A percentile compares a stretch with the other conserved stretches of the same genome.
phyloP scores from a whole-genome alignment of 2,113 vertebrate genomes.

The Hippocampus guttulatus region DNA sequence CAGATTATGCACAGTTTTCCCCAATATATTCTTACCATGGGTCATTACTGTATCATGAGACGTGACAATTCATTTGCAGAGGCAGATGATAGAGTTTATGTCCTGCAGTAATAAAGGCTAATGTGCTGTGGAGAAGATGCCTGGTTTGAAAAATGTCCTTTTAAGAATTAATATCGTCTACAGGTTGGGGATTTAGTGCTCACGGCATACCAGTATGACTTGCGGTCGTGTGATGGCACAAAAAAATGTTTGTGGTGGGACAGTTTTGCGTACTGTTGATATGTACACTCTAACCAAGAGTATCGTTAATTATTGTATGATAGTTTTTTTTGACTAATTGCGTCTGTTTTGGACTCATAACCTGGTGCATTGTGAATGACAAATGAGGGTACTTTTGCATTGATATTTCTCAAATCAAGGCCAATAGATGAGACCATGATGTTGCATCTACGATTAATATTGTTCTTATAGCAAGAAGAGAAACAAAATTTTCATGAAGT shows the following conservation, averaged over 20 bases:
- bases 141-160: conserved; percentile 28
- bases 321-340: background rate
- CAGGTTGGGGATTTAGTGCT: background rate
- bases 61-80: conserved; percentile 22
- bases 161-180: conserved; percentile 3
- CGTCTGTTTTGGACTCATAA: background rate
- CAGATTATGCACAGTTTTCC: background rate
- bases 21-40: background rate
- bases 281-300: conserved; percentile 5
- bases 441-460: background rate
- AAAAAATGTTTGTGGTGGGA: conserved; percentile 12
- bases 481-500: too few species aligned
- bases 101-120: conserved; percentile 25
- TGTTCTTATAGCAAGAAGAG: too few species aligned
- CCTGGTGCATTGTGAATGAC: too few species aligned
- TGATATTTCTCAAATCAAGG: background rate
- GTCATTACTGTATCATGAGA: conserved; percentile 9
- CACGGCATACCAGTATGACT: background rate
- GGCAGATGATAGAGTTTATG: conserved; percentile 25
- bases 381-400: background rate
- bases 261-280: background rate
- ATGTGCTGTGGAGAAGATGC: conserved; percentile 35
- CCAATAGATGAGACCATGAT: background rate
- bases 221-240: background rate
- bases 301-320: background rate